A percentile compares a stretch with the other conserved stretches of the same genome.
These are phyloP conservation scores for Panagrolaimus sp. DNA, from an alignment of 1,140 invertebrate genomes.

Conservation along the genomic window DNA sequence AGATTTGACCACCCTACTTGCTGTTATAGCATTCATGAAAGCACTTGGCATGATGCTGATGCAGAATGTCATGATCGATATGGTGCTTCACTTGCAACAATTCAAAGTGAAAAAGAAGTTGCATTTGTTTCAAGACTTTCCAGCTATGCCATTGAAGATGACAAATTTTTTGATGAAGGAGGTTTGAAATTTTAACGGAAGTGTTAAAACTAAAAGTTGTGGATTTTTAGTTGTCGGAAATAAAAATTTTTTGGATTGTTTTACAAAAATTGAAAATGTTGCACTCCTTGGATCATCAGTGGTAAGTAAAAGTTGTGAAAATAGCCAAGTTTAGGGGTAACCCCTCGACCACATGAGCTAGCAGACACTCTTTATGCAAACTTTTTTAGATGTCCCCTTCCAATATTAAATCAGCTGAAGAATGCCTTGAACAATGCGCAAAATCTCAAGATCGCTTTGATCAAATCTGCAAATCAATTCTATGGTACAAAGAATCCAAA, in stretches of 20 bases:
- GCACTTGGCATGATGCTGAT: neutral
- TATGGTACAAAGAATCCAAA: slow-evolving; percentile 15
- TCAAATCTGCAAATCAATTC: slow-evolving; percentile 4
- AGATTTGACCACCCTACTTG: too few relatives aligned
- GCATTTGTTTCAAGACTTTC: neutral
- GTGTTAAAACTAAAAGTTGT: too few relatives aligned
- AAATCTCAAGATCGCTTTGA: slow-evolving; percentile 6
- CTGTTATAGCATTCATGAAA: neutral
- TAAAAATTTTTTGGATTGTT: slow-evolving; percentile 6
- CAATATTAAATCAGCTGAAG: neutral
- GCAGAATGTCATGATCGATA: slow-evolving; percentile 8
- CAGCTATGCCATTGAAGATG: neutral
- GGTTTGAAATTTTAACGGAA: neutral
- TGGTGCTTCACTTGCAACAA: neutral
- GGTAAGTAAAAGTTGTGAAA: too few relatives aligned
- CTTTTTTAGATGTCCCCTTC: slow-evolving; percentile 13
- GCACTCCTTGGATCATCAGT: slow-evolving; percentile 16
- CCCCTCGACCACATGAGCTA: too few relatives aligned
- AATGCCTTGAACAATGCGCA: slow-evolving; percentile 16
- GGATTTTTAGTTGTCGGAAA: neutral
- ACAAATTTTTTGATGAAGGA: neutral
- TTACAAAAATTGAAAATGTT: slow-evolving; percentile 6
- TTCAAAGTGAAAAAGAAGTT: neutral
- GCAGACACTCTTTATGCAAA: too few relatives aligned
- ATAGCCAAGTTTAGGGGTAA: too few relatives aligned